A percentile compares a stretch with the other conserved stretches of the same genome.
Conservation (phyloP, 2,888 invertebrate genomes). For the Metallyticus violacea region DNA sequence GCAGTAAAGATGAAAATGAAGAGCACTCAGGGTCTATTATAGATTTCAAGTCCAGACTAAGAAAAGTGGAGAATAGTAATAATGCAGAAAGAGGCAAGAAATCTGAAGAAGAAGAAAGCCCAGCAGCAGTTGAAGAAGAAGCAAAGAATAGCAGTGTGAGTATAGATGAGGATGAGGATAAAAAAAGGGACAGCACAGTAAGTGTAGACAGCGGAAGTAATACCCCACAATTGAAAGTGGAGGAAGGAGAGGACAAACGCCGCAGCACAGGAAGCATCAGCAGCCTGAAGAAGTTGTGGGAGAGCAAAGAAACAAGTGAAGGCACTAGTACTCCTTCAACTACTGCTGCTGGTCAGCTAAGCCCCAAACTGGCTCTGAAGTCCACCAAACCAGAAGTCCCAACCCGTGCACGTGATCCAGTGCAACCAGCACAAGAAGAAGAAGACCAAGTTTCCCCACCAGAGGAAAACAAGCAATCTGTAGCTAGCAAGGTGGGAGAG, state of each 20-base stretch:
- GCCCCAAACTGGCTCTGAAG: slow-evolving; percentile 28
- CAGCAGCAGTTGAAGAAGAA: slow-evolving; percentile 39
- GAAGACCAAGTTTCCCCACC: slow-evolving; percentile 19
- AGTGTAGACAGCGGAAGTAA: slow-evolving; percentile 22
- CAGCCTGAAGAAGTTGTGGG: slow-evolving; percentile 90
- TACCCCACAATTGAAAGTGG: slow-evolving; percentile 45
- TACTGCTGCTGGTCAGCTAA: slow-evolving; percentile 17
- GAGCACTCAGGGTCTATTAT: slow-evolving; percentile 59
- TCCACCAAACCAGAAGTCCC: slow-evolving; percentile 37
- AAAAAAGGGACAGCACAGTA: slow-evolving; percentile 49
- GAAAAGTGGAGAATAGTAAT: slow-evolving; percentile 68
- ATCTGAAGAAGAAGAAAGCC: slow-evolving; percentile 41
- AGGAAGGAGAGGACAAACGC: slow-evolving; percentile 78
- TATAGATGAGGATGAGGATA: slow-evolving; percentile 39
- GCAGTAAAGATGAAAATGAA: slow-evolving; percentile 25
- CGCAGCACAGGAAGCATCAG: slow-evolving; percentile 91
- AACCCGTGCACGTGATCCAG: neutral
- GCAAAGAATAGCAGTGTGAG: slow-evolving; percentile 41
- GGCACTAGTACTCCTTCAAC: slow-evolving; percentile 46
- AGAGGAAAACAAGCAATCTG: slow-evolving; percentile 38
- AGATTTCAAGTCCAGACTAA: slow-evolving; percentile 78
- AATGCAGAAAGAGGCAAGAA: slow-evolving; percentile 23
- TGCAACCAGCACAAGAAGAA: slow-evolving; percentile 41
- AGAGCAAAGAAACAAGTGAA: slow-evolving; percentile 63
- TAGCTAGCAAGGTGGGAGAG: slow-evolving; percentile 42